phyloP scores from a whole-genome alignment of 2,113 vertebrate genomes.

The Alligator sinensis region DNA sequence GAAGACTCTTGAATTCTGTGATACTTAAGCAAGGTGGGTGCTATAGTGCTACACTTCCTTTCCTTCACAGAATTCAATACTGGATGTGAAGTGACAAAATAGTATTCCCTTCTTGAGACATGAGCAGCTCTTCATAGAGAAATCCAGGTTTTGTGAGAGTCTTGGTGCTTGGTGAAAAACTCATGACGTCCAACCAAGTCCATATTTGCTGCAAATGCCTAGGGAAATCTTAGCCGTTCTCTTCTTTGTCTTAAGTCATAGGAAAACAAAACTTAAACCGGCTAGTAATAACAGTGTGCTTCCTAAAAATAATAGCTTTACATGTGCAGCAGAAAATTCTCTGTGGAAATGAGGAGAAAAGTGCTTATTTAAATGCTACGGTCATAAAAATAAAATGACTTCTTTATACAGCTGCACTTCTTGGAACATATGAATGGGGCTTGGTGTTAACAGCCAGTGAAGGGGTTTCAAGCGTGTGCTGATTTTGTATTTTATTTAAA shows the following conservation, averaged over 20 bases:
- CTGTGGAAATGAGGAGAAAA: neutral
- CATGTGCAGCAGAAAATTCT: neutral
- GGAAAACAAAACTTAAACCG: neutral
- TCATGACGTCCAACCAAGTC: neutral
- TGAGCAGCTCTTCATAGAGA: neutral
- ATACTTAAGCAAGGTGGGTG: neutral
- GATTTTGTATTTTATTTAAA: constrained; percentile 32
- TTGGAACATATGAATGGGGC: neutral
- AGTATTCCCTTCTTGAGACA: neutral
- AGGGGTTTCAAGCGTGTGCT: neutral
- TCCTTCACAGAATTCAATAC: neutral
- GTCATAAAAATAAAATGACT: neutral
- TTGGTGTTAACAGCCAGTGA: neutral
- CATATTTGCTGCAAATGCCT: neutral
- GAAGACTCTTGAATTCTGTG: neutral
- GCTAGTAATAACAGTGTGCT: constrained; percentile 9
- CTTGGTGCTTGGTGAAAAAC: neutral
- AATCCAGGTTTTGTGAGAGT: neutral
- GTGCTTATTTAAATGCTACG: constrained; percentile 1
- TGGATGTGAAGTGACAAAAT: constrained; percentile 22
- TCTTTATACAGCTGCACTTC: neutral
- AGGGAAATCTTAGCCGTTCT: neutral
- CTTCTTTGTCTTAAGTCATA: neutral
- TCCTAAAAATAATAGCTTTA: neutral
- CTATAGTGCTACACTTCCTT: neutral